phyloP scores from a whole-genome alignment of 2,888 invertebrate species.

The Acronicta aceris region DNA sequence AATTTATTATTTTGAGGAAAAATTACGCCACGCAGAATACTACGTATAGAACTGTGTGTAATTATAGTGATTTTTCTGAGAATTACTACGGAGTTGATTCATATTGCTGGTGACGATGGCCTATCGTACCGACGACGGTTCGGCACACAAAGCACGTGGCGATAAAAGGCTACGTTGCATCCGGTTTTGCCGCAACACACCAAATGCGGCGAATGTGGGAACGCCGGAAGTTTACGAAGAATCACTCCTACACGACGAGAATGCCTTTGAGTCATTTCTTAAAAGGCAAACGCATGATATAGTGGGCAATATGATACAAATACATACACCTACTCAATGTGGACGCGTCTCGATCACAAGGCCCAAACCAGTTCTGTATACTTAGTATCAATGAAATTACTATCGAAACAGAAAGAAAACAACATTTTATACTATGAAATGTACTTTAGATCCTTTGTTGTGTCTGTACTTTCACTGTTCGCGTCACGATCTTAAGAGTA shows the following conservation, averaged over 20 bases:
- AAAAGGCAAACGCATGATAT: slow-evolving; percentile 50
- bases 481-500: slow-evolving; percentile 69
- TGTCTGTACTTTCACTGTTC: slow-evolving; percentile 77
- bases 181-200: slow-evolving; percentile 73
- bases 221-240: slow-evolving; percentile 79
- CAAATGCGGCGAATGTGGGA: slow-evolving; percentile 72
- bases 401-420: slow-evolving; percentile 35
- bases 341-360: slow-evolving; percentile 28
- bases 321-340: slow-evolving; percentile 44
- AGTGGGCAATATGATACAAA: slow-evolving; percentile 50
- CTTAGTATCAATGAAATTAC: slow-evolving; percentile 46
- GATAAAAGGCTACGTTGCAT: slow-evolving; percentile 74
- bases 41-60: no score
- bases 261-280: slow-evolving; percentile 69
- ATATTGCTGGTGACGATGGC: slow-evolving; percentile 57
- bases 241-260: slow-evolving; percentile 71
- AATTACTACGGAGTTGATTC: slow-evolving; percentile 68
- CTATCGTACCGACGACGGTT: slow-evolving; percentile 55
- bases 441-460: slow-evolving; percentile 62
- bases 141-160: slow-evolving; percentile 74
- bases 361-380: slow-evolving; percentile 49
- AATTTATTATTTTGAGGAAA: slow-evolving; percentile 25
- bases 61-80: slow-evolving; percentile 62
- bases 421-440: slow-evolving; percentile 48
- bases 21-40: slow-evolving; percentile 10